phyloP scores from a whole-genome alignment of 64 coral and sea anemone species.

The Stichodactyla helianthus region DNA sequence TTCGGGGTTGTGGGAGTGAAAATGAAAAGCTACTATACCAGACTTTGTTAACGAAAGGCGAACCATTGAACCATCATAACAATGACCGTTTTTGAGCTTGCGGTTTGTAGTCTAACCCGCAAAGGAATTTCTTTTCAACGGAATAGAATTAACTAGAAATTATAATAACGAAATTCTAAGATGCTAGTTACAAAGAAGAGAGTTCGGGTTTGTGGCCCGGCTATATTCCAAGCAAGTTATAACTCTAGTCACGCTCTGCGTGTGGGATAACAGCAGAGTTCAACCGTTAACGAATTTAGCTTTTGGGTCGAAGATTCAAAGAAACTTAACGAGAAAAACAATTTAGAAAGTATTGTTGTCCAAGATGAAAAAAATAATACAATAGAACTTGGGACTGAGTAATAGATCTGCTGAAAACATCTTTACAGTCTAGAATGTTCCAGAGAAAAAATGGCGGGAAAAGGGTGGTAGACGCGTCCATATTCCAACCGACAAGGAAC shows the following conservation, averaged over 20 bases:
- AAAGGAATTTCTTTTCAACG: neutral
- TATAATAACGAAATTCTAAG: neutral
- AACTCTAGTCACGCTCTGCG: neutral
- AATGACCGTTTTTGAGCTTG: neutral
- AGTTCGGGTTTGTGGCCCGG: neutral
- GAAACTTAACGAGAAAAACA: neutral
- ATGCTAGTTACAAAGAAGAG: neutral
- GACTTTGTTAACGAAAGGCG: neutral
- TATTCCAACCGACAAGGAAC: no score
- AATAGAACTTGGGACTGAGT: neutral
- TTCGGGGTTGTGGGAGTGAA: neutral
- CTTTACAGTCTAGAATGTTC: slow-evolving; percentile 5
- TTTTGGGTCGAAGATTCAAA: neutral
- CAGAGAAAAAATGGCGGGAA: neutral
- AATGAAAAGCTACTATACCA: neutral
- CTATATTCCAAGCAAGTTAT: neutral
- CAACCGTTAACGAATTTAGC: neutral
- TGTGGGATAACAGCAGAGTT: neutral
- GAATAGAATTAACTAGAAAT: neutral
- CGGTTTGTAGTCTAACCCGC: neutral
- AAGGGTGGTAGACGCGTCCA: neutral
- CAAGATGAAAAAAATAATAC: neutral
- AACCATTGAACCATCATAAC: neutral
- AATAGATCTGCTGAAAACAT: neutral
- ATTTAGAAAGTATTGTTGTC: neutral